Base-by-base conservation (phyloP, 2,113 vertebrate genomes). In the Marmota monax region DNA sequence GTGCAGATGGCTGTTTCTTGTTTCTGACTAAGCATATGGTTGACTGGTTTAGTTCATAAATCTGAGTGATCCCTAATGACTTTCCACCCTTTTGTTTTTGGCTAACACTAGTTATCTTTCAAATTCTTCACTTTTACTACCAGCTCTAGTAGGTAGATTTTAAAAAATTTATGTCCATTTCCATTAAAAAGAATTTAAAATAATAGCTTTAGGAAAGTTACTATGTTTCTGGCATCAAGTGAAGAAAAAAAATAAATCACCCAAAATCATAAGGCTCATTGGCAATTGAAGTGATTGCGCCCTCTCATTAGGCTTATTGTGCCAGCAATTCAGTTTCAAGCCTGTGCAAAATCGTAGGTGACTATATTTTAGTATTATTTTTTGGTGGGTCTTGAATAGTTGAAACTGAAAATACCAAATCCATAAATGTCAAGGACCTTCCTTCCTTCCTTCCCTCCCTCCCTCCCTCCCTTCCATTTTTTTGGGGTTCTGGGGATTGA, bases 81-180 rank as follows among this genome's bases (percentile, higher is more conserved):
- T 94, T 95, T 92, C 76, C 12, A 80, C 37, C n/a, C 27, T 92
- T 84, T 17, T 87, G 29, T 53, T 97, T 94, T 90, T 83, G 80
- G 77, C 56, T 42, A 88, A 87, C 8, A 48, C n/a, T 70, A 45
- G 76, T 88, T 65, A 87, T 90, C 58, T 76, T 94, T 92, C 42
- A 89, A 61, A 34, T 1, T 92, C 37, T 96, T 95, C 17, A 58
- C 23, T 58, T 92, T 92, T 85, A 78, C 53, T 3, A 69, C 18
- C 17, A 77, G 37, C 32, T 77, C 17, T 92, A 76, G 22, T 65
- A 84, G 0, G 92, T 94, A 72, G 45, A 37, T 94, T 70, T 45
- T 5, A 51, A 73, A 79, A 67, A 73, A 79, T 83, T 97, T 86
- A 76, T 87, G 39, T 92, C n/a, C 22, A 69, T 73, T 85, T 90